phyloP scores from a whole-genome alignment of 2,888 invertebrate species.

The Marronus borbonicus region DNA sequence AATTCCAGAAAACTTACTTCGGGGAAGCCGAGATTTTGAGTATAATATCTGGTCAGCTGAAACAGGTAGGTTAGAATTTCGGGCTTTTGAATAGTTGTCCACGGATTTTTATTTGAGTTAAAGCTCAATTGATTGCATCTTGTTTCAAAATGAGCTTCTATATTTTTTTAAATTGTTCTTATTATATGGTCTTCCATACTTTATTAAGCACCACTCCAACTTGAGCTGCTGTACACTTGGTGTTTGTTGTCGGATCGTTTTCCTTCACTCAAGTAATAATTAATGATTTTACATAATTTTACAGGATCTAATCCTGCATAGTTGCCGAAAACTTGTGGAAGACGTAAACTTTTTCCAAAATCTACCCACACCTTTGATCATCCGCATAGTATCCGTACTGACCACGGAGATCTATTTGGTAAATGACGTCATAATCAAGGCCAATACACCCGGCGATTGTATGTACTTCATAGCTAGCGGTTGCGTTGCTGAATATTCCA shows the following conservation, averaged over 20 bases:
- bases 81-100: too few species aligned
- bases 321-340: slow-evolving; percentile 73
- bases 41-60: slow-evolving; percentile 72
- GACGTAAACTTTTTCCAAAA: slow-evolving; percentile 73
- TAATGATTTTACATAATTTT: neutral
- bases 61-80: slow-evolving; percentile 61
- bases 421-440: slow-evolving; percentile 73
- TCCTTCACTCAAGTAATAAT: too few species aligned
- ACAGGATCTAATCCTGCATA: slow-evolving; percentile 74
- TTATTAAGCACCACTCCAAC: too few species aligned
- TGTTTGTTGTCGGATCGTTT: too few species aligned
- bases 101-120: too few species aligned
- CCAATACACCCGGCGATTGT: slow-evolving; percentile 71
- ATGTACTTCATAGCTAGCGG: slow-evolving; percentile 76
- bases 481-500: slow-evolving; percentile 73
- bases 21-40: slow-evolving; percentile 73
- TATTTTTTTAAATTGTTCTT: too few species aligned
- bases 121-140: too few species aligned
- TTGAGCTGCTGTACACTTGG: too few species aligned
- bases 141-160: too few species aligned
- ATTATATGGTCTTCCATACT: too few species aligned
- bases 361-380: slow-evolving; percentile 70
- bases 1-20: slow-evolving; percentile 75
- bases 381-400: slow-evolving; percentile 71
- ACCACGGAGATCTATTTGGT: slow-evolving; percentile 72